Conservation (phyloP, 2,888 invertebrate species). For the Amblyteles armatorius region DNA sequence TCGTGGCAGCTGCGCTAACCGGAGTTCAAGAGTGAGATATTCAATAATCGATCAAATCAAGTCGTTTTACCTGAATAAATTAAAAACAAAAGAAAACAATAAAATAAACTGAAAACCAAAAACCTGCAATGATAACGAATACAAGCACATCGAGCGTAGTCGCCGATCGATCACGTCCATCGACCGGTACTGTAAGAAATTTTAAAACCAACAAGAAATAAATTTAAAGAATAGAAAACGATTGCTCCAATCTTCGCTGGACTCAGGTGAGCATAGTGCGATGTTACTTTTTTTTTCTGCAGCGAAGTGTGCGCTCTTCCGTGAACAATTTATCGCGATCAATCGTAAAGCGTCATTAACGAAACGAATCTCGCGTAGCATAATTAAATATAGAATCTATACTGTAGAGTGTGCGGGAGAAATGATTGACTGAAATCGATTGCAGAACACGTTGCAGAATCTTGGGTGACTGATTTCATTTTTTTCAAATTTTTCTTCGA, state of each 20-base stretch:
- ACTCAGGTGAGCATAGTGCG: slow-evolving; percentile 4
- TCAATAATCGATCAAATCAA: slow-evolving; percentile 43
- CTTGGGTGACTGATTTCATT: not conserved
- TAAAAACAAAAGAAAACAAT: slow-evolving; percentile 15
- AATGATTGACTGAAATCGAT: slow-evolving; percentile 17
- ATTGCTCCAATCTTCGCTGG: not conserved
- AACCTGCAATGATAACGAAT: slow-evolving; percentile 43
- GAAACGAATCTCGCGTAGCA: slow-evolving; percentile 39
- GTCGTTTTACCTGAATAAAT: slow-evolving; percentile 22
- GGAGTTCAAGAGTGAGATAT: slow-evolving; percentile 39
- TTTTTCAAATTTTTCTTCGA: slow-evolving; percentile 38
- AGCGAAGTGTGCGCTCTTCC: slow-evolving; percentile 19
- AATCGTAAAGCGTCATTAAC: slow-evolving; percentile 28
- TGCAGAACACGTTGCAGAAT: slow-evolving; percentile 5
- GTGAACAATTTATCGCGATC: slow-evolving; percentile 37
- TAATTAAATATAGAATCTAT: slow-evolving; percentile 31
- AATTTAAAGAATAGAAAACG: not conserved
- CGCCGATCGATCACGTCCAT: slow-evolving; percentile 6
- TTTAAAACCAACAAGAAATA: slow-evolving; percentile 12
- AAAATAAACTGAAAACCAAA: slow-evolving; percentile 8
- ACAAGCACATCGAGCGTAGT: slow-evolving; percentile 53
- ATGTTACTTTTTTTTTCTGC: slow-evolving; percentile 17
- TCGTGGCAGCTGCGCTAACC: slow-evolving; percentile 15
- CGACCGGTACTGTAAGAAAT: slow-evolving; percentile 25
- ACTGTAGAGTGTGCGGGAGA: slow-evolving; percentile 12